Evolutionary conservation across 2,797 vertebrate genomes (phyloP).

Genomic region (Lepus oiostolus): DNA sequence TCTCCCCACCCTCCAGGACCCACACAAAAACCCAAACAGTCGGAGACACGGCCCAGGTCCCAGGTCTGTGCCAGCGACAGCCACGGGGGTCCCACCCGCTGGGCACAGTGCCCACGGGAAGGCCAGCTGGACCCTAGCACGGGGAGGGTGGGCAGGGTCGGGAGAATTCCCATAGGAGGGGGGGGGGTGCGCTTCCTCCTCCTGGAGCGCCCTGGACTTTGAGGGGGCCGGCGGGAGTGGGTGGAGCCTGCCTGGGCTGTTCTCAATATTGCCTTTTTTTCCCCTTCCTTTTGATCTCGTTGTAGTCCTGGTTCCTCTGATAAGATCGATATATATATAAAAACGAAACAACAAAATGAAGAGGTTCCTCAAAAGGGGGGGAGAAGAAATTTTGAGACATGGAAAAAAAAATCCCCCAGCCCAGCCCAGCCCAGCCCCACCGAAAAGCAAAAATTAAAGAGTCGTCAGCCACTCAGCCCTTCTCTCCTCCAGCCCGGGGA

Average conservation of each 20-base stretch:
- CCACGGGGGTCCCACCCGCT: conserved; percentile 78
- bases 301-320: conserved; percentile 99
- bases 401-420: conserved; percentile 84
- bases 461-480: conserved; percentile 84
- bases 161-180: conserved; percentile 58
- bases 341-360: conserved; percentile 76
- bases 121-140: conserved; percentile 80
- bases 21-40: conserved; percentile 81
- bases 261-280: conserved; percentile 50
- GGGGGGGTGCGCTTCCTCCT: not conserved
- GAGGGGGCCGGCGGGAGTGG: not conserved
- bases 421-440: conserved; percentile 82
- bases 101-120: conserved; percentile 76
- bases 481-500: conserved; percentile 80
- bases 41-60: conserved; percentile 80
- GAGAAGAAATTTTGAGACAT: conserved; percentile 83
- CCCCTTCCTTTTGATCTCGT: conserved; percentile 41
- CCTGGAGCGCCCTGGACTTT: not conserved
- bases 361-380: conserved; percentile 81
- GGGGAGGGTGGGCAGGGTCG: conserved; percentile 45
- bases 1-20: conserved; percentile 75
- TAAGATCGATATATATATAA: conserved; percentile 91
- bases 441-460: conserved; percentile 56
- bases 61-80: conserved; percentile 77
- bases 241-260: not conserved